These are phyloP conservation scores for Lateolabrax maculatus DNA, from an alignment of 2,797 vertebrate genomes.

Conservation along the genomic window DNA sequence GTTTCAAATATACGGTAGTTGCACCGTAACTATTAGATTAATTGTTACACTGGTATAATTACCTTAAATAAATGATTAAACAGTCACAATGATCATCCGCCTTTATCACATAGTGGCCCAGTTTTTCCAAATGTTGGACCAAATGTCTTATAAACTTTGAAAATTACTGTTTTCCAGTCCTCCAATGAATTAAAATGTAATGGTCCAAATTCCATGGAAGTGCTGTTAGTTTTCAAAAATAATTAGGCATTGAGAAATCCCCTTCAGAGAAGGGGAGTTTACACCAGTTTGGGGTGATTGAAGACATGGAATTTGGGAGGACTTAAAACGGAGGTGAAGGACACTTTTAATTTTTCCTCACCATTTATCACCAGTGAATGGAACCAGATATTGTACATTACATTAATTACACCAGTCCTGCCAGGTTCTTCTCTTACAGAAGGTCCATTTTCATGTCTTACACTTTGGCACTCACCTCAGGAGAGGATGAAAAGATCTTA, in stretches of 20 bases:
- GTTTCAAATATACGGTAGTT: not conserved
- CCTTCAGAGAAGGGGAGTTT: slow-evolving; percentile 51
- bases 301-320: slow-evolving; percentile 38
- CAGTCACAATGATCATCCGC: not conserved
- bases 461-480: slow-evolving; percentile 1
- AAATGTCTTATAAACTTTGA: not conserved
- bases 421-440: slow-evolving; percentile 13
- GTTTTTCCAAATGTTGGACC: not conserved
- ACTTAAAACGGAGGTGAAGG: slow-evolving; percentile 27
- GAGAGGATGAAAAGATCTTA: slow-evolving; percentile 23
- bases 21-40: not conserved
- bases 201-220: slow-evolving; percentile 1
- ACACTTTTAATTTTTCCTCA: slow-evolving; percentile 38
- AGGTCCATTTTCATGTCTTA: slow-evolving; percentile 25
- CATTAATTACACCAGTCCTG: slow-evolving; percentile 18
- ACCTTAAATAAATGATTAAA: not conserved
- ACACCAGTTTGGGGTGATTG: slow-evolving; percentile 33
- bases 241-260: slow-evolving; percentile 52
- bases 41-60: not conserved
- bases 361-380: slow-evolving; percentile 65
- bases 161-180: not conserved
- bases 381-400: slow-evolving; percentile 45
- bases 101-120: not conserved
- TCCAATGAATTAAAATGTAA: not conserved
- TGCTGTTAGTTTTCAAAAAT: slow-evolving; percentile 62